Evolutionary conservation across 2,888 invertebrate genomes (phyloP).

Genomic region (Cremastinae sp.): DNA sequence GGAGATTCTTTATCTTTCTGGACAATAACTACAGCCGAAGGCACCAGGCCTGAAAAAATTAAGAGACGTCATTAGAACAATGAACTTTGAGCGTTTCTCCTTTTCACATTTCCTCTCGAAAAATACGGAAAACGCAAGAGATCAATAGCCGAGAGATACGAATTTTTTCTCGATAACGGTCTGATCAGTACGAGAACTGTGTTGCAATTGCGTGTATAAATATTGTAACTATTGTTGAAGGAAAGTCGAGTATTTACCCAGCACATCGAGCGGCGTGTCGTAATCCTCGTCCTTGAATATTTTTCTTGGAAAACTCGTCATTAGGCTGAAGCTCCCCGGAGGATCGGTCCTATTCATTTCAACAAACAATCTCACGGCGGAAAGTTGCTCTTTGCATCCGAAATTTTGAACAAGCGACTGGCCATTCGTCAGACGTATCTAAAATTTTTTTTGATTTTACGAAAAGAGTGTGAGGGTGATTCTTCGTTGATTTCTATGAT

Average conservation of each 20-base stretch:
- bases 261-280: slow-evolving; percentile 90
- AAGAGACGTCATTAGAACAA: slow-evolving; percentile 5
- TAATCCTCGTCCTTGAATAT: slow-evolving; percentile 93
- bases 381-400: slow-evolving; percentile 92
- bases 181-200: not conserved
- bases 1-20: slow-evolving; percentile 81
- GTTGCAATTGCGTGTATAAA: not conserved
- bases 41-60: slow-evolving; percentile 86
- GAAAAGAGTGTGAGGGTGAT: slow-evolving; percentile 4
- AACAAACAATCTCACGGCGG: slow-evolving; percentile 94
- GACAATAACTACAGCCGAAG: slow-evolving; percentile 91
- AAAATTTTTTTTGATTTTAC: slow-evolving; percentile 58
- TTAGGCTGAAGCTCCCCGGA: slow-evolving; percentile 87
- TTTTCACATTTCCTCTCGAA: not conserved
- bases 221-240: not conserved
- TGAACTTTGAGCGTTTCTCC: slow-evolving; percentile 21
- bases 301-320: slow-evolving; percentile 95
- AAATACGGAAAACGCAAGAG: slow-evolving; percentile 24
- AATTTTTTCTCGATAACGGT: not conserved
- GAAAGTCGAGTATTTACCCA: slow-evolving; percentile 83
- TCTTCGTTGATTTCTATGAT: not conserved
- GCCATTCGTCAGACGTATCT: slow-evolving; percentile 90
- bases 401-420: slow-evolving; percentile 88
- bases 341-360: slow-evolving; percentile 91
- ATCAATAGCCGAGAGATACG: slow-evolving; percentile 27